Percentiles rank a stretch among this genome's conserved stretches.
Evolutionary conservation across 2,888 invertebrate genomes (phyloP).

Genomic region (Agrochola circellaris): DNA sequence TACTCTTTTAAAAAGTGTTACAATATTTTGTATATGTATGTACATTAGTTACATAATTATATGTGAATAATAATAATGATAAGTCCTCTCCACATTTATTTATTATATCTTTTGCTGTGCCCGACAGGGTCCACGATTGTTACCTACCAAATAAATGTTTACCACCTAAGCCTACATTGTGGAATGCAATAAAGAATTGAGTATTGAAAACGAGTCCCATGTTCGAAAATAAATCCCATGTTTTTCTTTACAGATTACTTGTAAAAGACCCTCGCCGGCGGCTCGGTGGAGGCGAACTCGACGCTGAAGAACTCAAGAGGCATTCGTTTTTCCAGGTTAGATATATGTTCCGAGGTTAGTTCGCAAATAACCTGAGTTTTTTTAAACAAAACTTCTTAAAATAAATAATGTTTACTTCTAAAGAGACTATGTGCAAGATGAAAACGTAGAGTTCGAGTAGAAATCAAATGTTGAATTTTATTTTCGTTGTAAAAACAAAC

Average conservation of each 20-base stretch:
- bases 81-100: too few relatives aligned
- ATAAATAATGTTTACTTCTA: not conserved
- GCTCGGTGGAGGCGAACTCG: conserved; percentile 95
- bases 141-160: too few relatives aligned
- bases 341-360: conserved; percentile 66
- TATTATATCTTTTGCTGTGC: too few relatives aligned
- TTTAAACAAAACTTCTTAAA: not conserved
- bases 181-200: too few relatives aligned
- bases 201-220: too few relatives aligned
- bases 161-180: too few relatives aligned
- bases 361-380: conserved; percentile 11
- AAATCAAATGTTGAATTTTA: not conserved
- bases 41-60: too few relatives aligned
- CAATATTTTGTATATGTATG: too few relatives aligned
- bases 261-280: conserved; percentile 97
- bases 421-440: not conserved
- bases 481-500: not conserved
- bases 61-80: too few relatives aligned
- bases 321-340: conserved; percentile 96
- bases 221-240: not conserved
- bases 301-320: conserved; percentile 96
- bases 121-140: too few relatives aligned
- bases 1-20: too few relatives aligned
- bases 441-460: not conserved
- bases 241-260: conserved; percentile 91